Evolutionary conservation across 64 coral and sea anemone genomes (phyloP), one percentile per base, ranked within the genome.

Genomic region (Acropora tenuis): DNA sequence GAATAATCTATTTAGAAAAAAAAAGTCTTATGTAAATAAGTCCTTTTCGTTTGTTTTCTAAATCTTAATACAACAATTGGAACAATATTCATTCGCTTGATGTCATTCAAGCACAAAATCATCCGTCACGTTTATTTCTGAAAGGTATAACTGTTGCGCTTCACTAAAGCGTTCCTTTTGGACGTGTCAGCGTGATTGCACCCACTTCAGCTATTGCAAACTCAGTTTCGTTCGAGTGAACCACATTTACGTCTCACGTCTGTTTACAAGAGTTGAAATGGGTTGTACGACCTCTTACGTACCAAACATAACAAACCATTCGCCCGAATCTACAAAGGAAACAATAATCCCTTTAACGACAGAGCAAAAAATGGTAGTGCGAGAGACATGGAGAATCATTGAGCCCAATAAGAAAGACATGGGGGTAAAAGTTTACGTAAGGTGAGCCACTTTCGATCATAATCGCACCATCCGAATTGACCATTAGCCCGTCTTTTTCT

Each of bases 331-430:
- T 45, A 85, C 68, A 8, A 65, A 71, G 63, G 68, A 85, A 47
- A 85, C 4, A 11, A 65, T 71, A 0, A 85, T 85, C 10, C 82
- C 82, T 72, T 85, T 85, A 30, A 71, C 82, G 18, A 65, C 5
- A 18, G 82, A 85, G 9, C 82, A 85, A 85, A 85, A 18, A 85
- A 67, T 2, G 71, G 69, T 85, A 17, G 61, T 85, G 8, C 61
- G 45, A 85, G 82, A 85, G 47, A 85, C 82, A 3, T 72, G 82
- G 82, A 43, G 49, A 3, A 71, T 85, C 1, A 72, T 85, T 11
- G 82, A 85, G 11, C 82, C 82, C 9, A 9, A 69, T 45, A 85
- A 85, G 17, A 85, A 85, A 85, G 82, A 85, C 5, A 71, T 85
- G 5, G 82, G 82, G 10, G 82, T 85, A 5, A 72, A 85, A 12